A percentile compares a stretch with the other conserved stretches of the same genome.
These are phyloP conservation scores for Anoplopoma fimbria DNA, from an alignment of 2,113 vertebrate genomes.

Conservation along the genomic window DNA sequence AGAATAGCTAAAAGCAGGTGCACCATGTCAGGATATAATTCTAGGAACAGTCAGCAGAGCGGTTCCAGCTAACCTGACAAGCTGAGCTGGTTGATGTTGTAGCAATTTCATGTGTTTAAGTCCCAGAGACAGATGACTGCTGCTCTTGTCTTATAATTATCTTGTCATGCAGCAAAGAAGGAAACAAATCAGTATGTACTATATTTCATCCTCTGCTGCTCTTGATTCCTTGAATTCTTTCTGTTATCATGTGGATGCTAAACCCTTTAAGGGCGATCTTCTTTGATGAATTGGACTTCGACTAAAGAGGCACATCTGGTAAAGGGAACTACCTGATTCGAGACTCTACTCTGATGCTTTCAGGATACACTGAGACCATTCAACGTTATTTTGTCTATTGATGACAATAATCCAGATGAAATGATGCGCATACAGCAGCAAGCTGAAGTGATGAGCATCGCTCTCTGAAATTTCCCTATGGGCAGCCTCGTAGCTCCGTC, in stretches of 20 bases:
- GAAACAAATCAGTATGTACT: neutral
- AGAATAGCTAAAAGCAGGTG: neutral
- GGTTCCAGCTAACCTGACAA: neutral
- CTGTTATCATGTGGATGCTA: conserved; percentile 13
- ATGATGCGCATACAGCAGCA: conserved; percentile 15
- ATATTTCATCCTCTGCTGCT: neutral
- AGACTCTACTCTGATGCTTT: neutral
- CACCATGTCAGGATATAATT: neutral
- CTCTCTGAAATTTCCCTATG: conserved; percentile 36
- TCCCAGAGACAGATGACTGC: neutral
- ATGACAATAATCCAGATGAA: conserved; percentile 44
- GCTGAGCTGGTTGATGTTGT: neutral
- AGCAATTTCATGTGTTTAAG: neutral
- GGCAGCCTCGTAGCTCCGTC: conserved; percentile 27
- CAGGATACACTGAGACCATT: conserved; percentile 14
- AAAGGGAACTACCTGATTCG: neutral
- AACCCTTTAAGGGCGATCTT: conserved; percentile 6
- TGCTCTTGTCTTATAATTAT: conserved; percentile 8
- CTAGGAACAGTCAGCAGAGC: no score
- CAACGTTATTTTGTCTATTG: conserved; percentile 4
- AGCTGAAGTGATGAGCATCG: conserved; percentile 29
- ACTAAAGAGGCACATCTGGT: neutral
- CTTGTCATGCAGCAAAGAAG: neutral
- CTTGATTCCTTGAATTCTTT: conserved; percentile 7
- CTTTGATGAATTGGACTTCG: no score